A percentile compares a stretch with the other conserved stretches of the same genome.
These are phyloP conservation scores for Brachirus orientalis DNA, from an alignment of 2,113 vertebrate species.

Conservation along the genomic window DNA sequence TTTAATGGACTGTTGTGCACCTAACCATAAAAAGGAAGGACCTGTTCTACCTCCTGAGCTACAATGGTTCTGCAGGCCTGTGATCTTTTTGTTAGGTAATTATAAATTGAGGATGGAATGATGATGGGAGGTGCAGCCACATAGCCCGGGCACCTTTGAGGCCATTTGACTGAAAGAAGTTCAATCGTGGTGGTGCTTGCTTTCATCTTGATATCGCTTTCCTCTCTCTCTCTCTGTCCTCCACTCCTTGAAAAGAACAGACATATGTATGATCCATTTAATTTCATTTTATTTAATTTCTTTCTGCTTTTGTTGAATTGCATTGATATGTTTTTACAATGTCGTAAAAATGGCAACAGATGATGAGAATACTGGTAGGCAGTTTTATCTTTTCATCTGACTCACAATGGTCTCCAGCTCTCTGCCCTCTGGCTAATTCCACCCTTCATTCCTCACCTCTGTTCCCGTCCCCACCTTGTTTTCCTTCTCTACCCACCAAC, in stretches of 20 bases:
- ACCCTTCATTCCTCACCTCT: slow-evolving; percentile 35
- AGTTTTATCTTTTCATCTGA: slow-evolving; percentile 17
- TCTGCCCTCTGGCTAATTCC: slow-evolving; percentile 21
- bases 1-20: no score
- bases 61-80: background rate
- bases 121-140: slow-evolving; percentile 16
- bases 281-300: slow-evolving; percentile 36
- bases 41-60: background rate
- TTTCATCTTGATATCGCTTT: slow-evolving; percentile 44
- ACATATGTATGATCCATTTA: slow-evolving; percentile 28
- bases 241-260: slow-evolving; percentile 30
- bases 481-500: background rate
- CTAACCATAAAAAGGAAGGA: background rate
- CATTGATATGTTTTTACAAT: background rate
- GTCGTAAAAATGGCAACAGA: slow-evolving; percentile 7
- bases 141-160: slow-evolving; percentile 31
- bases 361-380: background rate
- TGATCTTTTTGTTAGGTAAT: slow-evolving; percentile 14
- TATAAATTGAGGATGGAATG: slow-evolving; percentile 37
- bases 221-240: slow-evolving; percentile 2
- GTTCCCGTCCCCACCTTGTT: background rate
- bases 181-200: slow-evolving; percentile 38
- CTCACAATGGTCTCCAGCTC: slow-evolving; percentile 6
- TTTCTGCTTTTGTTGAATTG: background rate
- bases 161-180: slow-evolving; percentile 54